Base-by-base conservation (phyloP, 2,113 vertebrate genomes). In the Microtus ochrogaster region DNA sequence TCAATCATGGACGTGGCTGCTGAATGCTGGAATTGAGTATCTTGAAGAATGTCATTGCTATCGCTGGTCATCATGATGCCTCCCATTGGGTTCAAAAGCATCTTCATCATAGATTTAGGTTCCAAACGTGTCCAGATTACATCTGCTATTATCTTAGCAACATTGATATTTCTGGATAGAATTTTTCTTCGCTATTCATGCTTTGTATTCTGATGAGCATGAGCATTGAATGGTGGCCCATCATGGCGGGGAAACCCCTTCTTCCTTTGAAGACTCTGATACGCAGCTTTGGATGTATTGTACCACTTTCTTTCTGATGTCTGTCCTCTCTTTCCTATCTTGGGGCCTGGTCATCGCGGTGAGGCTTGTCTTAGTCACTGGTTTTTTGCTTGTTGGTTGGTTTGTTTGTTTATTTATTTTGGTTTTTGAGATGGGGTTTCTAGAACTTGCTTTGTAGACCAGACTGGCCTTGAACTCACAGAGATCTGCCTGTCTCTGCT, bases 1-100 rank as follows among this genome's bases (percentile, higher is more conserved):
- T 99, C 99, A 5, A 99, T 99, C 99, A 99, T 99, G 0, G 99
- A 99, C 85, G 99, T 99, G 36, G 99, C 99, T 2, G 99, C 99
- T 11, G 99, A 99, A 92, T 99, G 99, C 98, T 99, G 99, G 3
- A 99, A 99, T 96, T 99, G 99, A 96, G 99, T 99, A 98, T 99
- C 99, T 98, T 99, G 98, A 63, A 99, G 99, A 95, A 99, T 99
- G 83, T 99, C 99, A 36, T 99, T 99, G 63, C 99, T 99, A 82
- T 99, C 99, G 0, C 99, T 99, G 97, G 99, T 99, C 99, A 99
- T 99, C 96, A 99, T 99, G 0, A 99, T 99, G 5, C 99, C 99
- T 61, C 99, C 99, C 98, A 99, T 99, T 12, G 99, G 99, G 89
- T 99, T 99, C 89, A 99, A 96, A 95, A 99, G 98, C 99, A 99